phyloP scores from a whole-genome alignment of 1,140 invertebrate species.

The Hormaphis cornu region DNA sequence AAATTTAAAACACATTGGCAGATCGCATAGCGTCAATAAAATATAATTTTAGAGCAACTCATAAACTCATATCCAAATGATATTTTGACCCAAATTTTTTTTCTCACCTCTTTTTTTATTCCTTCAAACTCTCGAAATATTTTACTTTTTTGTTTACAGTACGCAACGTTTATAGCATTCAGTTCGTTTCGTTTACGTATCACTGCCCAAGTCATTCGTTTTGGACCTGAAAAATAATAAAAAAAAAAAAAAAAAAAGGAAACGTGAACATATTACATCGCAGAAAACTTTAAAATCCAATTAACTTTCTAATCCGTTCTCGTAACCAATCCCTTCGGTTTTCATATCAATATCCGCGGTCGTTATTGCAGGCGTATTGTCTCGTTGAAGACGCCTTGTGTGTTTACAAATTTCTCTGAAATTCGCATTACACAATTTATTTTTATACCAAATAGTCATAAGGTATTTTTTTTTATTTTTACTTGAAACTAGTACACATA shows the following conservation, averaged over 20 bases:
- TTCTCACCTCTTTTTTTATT: conserved; percentile 31
- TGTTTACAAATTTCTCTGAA: background rate
- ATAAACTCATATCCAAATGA: no score
- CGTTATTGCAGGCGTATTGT: background rate
- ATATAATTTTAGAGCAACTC: no score
- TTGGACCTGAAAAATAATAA: background rate
- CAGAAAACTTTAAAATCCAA: background rate
- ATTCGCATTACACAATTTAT: background rate
- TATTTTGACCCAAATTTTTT: background rate
- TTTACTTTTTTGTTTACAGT: background rate
- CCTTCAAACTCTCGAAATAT: conserved; percentile 18
- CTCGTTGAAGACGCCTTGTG: background rate
- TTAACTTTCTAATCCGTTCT: background rate
- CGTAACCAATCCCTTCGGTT: conserved; percentile 6
- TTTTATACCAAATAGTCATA: background rate
- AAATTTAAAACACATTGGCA: background rate
- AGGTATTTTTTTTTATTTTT: background rate
- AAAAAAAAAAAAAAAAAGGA: background rate
- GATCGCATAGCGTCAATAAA: no score
- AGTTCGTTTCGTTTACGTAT: background rate
- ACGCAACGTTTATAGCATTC: background rate
- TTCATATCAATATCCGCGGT: background rate
- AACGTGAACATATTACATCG: background rate
- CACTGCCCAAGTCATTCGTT: conserved; percentile 21
- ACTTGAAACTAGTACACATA: conserved; percentile 30